Percentiles rank a stretch among this genome's conserved stretches.
phyloP scores from a whole-genome alignment of 2,888 invertebrate genomes.

The Iphiclides podalirius region DNA sequence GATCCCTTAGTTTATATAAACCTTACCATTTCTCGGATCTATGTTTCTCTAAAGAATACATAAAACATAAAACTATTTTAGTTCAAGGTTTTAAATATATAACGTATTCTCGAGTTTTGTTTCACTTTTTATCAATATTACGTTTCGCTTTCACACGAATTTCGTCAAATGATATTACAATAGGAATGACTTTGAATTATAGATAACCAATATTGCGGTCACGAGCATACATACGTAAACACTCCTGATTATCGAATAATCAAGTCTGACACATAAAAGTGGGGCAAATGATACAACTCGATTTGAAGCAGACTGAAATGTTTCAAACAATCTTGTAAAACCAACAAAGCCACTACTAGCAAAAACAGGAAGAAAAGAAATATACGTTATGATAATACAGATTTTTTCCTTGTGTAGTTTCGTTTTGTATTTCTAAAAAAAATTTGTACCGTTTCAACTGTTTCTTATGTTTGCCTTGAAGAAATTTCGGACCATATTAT shows the following conservation, averaged over 20 bases:
- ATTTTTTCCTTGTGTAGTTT: not conserved
- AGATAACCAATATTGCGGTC: constrained; percentile 17
- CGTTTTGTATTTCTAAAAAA: not conserved
- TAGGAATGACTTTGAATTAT: constrained; percentile 13
- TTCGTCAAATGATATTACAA: constrained; percentile 18
- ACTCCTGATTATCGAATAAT: constrained; percentile 20
- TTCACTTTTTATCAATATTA: no score
- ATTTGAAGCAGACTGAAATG: not conserved
- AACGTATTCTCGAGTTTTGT: no score
- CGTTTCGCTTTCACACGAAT: not conserved
- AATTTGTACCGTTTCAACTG: not conserved
- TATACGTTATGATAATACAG: not conserved
- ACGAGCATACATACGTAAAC: constrained; percentile 12
- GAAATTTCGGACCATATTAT: no score
- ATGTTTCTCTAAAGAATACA: no score
- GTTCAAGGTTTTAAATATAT: no score
- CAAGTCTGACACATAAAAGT: constrained; percentile 12
- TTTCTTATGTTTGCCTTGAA: not conserved
- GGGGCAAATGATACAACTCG: constrained; percentile 7
- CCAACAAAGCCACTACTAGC: not conserved
- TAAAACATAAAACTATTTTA: no score
- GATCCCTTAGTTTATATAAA: no score
- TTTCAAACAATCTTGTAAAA: not conserved
- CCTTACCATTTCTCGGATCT: no score
- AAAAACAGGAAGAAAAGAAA: not conserved